A percentile compares a stretch with the other conserved stretches of the same genome.
These are phyloP conservation scores for Darevskia nairensis DNA, from an alignment of 2,797 vertebrate species.

Conservation along the genomic window DNA sequence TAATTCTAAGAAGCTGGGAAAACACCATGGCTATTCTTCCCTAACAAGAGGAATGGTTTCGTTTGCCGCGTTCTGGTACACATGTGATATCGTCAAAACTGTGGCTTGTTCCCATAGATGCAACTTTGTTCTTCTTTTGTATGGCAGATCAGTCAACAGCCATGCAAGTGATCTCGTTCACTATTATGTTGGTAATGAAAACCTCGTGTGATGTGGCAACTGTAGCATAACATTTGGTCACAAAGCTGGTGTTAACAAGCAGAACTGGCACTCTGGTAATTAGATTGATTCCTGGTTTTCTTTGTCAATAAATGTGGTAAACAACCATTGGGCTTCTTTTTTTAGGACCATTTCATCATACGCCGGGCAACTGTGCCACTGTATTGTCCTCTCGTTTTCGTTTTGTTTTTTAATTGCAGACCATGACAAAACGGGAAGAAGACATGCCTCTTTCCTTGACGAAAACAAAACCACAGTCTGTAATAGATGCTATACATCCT, in stretches of 20 bases:
- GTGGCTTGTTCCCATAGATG: constrained; percentile 76
- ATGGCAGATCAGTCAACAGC: constrained; percentile 83
- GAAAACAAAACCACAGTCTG: constrained; percentile 47
- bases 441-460: constrained; percentile 21
- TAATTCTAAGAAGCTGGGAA: constrained; percentile 56
- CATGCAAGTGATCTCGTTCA: constrained; percentile 81
- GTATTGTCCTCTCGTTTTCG: constrained; percentile 19
- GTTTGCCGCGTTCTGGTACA: constrained; percentile 63
- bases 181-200: constrained; percentile 83
- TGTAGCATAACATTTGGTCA: constrained; percentile 83
- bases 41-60: constrained; percentile 42
- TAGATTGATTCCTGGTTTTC: constrained; percentile 82
- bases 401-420: constrained; percentile 40
- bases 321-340: constrained; percentile 74
- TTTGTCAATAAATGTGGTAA: constrained; percentile 82
- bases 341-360: constrained; percentile 75
- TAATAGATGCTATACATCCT: constrained; percentile 3
- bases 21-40: constrained; percentile 35
- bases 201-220: constrained; percentile 82
- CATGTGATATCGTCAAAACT: constrained; percentile 70
- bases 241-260: constrained; percentile 84
- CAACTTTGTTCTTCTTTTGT: constrained; percentile 78
- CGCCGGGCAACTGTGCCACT: constrained; percentile 51
- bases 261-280: constrained; percentile 81
- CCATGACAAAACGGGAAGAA: constrained; percentile 43